A percentile compares a stretch with the other conserved stretches of the same genome.
These are phyloP conservation scores for Alsophila aescularia DNA, from an alignment of 2,888 invertebrate species.

Conservation along the genomic window DNA sequence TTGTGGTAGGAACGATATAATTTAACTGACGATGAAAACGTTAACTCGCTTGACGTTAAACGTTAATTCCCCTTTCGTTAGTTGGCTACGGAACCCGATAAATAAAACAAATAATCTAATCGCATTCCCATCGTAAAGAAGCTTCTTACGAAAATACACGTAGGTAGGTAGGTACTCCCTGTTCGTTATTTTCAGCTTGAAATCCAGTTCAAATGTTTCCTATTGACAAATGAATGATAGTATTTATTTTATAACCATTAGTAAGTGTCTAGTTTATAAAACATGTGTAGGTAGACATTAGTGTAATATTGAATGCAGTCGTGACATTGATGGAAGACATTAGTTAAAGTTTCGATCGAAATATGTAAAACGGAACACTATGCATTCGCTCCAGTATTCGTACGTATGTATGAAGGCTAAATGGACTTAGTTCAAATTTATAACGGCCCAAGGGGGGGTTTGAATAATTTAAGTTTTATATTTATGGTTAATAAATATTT, in stretches of 20 bases:
- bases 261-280: constrained; percentile 15
- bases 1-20: no score
- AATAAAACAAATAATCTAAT: background rate
- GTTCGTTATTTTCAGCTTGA: constrained; percentile 19
- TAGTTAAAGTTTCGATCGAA: no score
- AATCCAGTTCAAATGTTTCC: constrained; percentile 20
- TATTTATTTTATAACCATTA: constrained; percentile 28
- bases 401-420: no score
- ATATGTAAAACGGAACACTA: no score
- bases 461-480: no score
- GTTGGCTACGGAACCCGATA: background rate
- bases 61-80: no score
- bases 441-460: no score
- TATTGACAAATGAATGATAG: constrained; percentile 28
- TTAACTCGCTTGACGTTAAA: no score
- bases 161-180: background rate
- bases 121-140: background rate
- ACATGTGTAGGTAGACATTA: constrained; percentile 9
- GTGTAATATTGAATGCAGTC: background rate
- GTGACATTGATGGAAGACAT: constrained; percentile 4
- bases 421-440: no score
- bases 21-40: no score
- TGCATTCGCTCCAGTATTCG: no score
- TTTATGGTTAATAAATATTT: no score
- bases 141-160: constrained; percentile 8